These are phyloP conservation scores for Florisuga fusca DNA, from an alignment of 2,797 vertebrate genomes.

Conservation along the genomic window DNA sequence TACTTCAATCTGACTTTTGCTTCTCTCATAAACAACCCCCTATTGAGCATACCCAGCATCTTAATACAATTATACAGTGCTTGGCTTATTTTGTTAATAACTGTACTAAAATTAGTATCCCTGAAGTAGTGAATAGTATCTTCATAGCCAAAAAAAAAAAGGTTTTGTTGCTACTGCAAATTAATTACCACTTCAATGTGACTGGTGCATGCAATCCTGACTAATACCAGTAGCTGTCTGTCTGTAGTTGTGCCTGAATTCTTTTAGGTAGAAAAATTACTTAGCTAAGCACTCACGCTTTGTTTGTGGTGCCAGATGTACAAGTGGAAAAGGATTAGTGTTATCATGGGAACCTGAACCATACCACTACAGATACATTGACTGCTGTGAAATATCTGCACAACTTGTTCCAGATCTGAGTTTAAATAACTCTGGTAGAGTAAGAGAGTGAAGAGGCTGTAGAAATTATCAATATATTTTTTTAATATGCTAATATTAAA, in stretches of 20 bases:
- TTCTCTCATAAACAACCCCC: neutral
- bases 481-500: no score
- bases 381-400: neutral
- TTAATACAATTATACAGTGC: neutral
- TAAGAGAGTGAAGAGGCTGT: neutral
- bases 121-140: neutral
- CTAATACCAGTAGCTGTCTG: neutral
- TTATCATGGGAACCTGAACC: neutral
- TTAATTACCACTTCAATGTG: neutral
- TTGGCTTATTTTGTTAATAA: neutral
- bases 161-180: neutral
- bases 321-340: neutral
- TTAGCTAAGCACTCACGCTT: neutral
- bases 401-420: constrained; percentile 2
- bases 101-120: neutral
- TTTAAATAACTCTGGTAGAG: neutral
- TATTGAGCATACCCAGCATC: neutral
- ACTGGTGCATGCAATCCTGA: neutral
- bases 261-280: neutral
- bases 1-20: neutral
- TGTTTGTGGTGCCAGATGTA: neutral
- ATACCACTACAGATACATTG: neutral
- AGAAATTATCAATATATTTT: neutral
- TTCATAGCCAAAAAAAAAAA: neutral
- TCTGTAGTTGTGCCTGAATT: neutral